Evolutionary conservation across 2,113 vertebrate species (phyloP).

Genomic region (Balaenoptera acutorostrata): DNA sequence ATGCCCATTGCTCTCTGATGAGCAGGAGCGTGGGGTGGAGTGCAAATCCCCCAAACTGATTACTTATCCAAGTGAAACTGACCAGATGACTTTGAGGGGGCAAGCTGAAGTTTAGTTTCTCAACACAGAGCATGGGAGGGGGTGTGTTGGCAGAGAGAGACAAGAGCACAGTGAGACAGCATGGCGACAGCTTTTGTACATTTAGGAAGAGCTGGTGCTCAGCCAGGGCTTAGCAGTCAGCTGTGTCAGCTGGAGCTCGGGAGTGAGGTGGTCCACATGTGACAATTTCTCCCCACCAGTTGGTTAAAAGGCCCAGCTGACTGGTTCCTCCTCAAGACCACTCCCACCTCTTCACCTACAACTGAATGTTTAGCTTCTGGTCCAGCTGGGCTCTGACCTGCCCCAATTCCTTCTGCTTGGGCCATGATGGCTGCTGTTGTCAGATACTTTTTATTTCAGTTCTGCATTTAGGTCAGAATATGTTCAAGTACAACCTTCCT

Average conservation of each 20-base stretch:
- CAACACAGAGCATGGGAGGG: neutral
- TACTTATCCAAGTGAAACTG: neutral
- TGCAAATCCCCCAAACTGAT: neutral
- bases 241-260: neutral
- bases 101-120: neutral
- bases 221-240: neutral
- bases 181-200: neutral
- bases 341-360: neutral
- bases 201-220: neutral
- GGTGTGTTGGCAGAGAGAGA: neutral
- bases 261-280: neutral
- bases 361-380: neutral
- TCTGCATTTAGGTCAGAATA: neutral
- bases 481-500: neutral
- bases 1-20: neutral
- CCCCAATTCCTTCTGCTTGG: neutral
- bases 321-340: neutral
- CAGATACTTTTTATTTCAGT: neutral
- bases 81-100: neutral
- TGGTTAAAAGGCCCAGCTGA: neutral
- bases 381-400: neutral
- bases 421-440: neutral
- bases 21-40: neutral
- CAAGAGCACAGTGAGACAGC: neutral
- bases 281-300: neutral